Percentiles rank a stretch among this genome's conserved stretches.
phyloP scores from a whole-genome alignment of 2,113 vertebrate genomes.

The Lagopus leucura region DNA sequence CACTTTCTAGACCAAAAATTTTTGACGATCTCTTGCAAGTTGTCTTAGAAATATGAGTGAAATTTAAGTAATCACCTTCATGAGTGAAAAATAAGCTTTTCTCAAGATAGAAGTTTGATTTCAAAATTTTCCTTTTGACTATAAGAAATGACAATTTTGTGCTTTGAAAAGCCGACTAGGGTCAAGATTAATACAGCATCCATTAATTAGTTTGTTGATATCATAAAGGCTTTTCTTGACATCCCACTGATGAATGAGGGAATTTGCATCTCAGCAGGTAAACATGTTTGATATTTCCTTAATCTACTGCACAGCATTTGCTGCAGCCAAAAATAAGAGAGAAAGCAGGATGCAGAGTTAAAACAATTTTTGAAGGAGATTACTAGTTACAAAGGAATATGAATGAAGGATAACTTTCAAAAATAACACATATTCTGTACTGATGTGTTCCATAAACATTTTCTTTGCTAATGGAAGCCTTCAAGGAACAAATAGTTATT shows the following conservation, averaged over 20 bases:
- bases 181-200: constrained; percentile 22
- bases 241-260: constrained; percentile 5
- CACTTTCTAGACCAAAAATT: constrained; percentile 12
- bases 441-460: constrained; percentile 19
- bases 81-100: background rate
- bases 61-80: background rate
- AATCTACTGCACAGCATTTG: background rate
- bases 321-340: constrained; percentile 21
- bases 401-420: constrained; percentile 35
- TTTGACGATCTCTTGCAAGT: background rate
- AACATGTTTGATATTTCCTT: background rate
- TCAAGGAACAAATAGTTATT: constrained; percentile 28
- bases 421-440: constrained; percentile 36
- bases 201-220: constrained; percentile 25
- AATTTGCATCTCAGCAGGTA: constrained; percentile 45
- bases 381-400: constrained; percentile 44
- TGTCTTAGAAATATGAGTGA: background rate
- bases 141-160: constrained; percentile 32
- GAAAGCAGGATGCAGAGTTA: background rate
- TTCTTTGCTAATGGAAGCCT: constrained; percentile 30
- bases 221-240: constrained; percentile 32
- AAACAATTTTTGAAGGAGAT: constrained; percentile 36
- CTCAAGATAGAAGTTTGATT: background rate
- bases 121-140: background rate
- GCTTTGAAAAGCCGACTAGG: constrained; percentile 16